phyloP scores from a whole-genome alignment of 2,113 vertebrate genomes.

The Rhizomys pruinosus region DNA sequence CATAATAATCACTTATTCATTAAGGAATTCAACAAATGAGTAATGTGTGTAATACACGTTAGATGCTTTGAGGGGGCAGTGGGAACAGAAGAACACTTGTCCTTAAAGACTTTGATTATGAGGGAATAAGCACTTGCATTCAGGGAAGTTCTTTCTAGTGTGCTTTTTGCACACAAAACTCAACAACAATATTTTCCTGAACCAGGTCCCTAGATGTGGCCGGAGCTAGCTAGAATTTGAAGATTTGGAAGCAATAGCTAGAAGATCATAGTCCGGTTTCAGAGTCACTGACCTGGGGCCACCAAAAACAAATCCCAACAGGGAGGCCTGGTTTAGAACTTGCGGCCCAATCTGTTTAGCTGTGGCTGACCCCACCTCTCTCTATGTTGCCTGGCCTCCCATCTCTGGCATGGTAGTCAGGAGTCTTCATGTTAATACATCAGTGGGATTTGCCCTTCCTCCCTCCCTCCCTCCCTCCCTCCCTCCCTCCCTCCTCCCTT shows the following conservation, averaged over 20 bases:
- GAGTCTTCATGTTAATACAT: too few species aligned
- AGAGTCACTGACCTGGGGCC: not conserved
- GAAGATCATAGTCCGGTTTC: not conserved
- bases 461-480: too few species aligned
- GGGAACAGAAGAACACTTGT: not conserved
- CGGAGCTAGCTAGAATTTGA: not conserved
- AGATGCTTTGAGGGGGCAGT: not conserved
- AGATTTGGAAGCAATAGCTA: not conserved
- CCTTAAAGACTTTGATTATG: not conserved
- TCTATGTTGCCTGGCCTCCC: fast-evolving
- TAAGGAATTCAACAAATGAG: not conserved
- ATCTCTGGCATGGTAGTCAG: fast-evolving
- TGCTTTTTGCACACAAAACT: fast-evolving
- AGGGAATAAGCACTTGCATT: not conserved
- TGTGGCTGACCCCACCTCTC: too few species aligned
- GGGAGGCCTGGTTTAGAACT: not conserved
- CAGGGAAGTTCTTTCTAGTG: too few species aligned
- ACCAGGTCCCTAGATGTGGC: not conserved
- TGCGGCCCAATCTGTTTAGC: fast-evolving
- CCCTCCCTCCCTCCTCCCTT: not conserved
- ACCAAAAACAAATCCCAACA: not conserved
- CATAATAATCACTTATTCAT: not conserved
- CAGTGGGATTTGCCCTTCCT: not conserved
- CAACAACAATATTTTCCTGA: fast-evolving
- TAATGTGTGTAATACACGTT: fast-evolving